Evolutionary conservation across 37 sponge, comb jelly and placozoan species (phyloP), one percentile per base, ranked within the genome.

Genomic region (Eunapius fragilis): DNA sequence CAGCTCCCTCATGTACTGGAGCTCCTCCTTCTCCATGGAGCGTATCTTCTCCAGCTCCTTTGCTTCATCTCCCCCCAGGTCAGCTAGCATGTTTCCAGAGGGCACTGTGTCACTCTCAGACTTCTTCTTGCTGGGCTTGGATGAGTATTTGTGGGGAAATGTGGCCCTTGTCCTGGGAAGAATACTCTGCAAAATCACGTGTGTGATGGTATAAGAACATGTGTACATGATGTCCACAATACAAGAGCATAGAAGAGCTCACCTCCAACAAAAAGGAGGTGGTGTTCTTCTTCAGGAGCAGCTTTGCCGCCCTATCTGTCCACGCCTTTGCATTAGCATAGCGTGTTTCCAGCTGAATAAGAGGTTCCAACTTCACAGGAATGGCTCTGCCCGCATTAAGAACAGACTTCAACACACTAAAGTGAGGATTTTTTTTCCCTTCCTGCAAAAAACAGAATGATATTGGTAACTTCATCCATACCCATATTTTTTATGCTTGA

Each of bases 231-330:
- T n/a, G n/a, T n/a, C n/a, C 23, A 86, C 22, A 0, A 25, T 14
- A 31, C 27, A n/a, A 19, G 27, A 70, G 2, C 5, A 50, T 4
- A 7, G 6, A 9, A 69, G 28, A 26, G 24, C 83, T 68, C 7
- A 96, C 96, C 90, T 96, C 97, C 27, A 96, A 70, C 28, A 96
- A 81, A 2, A 76, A 69, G 34, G 6, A 24, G 10, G 37, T 50
- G 5, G 90, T 90, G 31, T 71, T 80, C 36, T 95, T 90, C 85
- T 87, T 93, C 37, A 97, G 70, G 67, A 97, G 95, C 22, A 77
- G 32, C 23, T 84, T 83, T 2, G 77, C 38, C 24, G 93, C 92
- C 45, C 87, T 76, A 31, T 95, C 90, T 36, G 90, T 69, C 98
- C 98, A 97, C 0, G 83, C 83, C 77, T 91, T 88, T 25, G 93